These are phyloP conservation scores for Loxodonta africana DNA, from an alignment of 2,113 vertebrate species.

Conservation along the genomic window DNA sequence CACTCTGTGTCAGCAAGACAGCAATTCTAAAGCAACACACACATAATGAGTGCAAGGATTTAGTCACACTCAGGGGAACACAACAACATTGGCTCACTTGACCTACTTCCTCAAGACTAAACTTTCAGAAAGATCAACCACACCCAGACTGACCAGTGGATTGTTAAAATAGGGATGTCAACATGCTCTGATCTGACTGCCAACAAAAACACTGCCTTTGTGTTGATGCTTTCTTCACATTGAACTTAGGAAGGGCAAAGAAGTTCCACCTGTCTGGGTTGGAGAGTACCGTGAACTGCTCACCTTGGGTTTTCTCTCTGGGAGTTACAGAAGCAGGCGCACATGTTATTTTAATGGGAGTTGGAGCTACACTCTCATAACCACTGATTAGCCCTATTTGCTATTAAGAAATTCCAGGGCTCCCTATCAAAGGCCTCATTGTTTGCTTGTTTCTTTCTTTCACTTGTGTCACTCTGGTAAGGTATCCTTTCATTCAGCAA, in stretches of 20 bases:
- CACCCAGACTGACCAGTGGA: slow-evolving; percentile 75
- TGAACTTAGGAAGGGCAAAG: slow-evolving; percentile 66
- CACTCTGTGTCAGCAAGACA: slow-evolving; percentile 59
- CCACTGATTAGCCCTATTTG: background rate
- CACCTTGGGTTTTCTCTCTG: slow-evolving; percentile 8
- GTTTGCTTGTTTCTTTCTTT: slow-evolving; percentile 25
- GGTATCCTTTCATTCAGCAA: slow-evolving; percentile 70
- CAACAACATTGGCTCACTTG: slow-evolving; percentile 40
- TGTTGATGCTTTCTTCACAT: slow-evolving; percentile 59
- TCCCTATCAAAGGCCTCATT: slow-evolving; percentile 63
- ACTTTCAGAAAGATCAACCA: slow-evolving; percentile 71
- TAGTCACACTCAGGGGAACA: slow-evolving; percentile 48
- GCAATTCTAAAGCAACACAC: background rate
- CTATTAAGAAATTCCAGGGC: slow-evolving; percentile 19
- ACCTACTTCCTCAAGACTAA: slow-evolving; percentile 77
- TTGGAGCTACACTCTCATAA: slow-evolving; percentile 25
- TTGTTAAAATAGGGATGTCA: slow-evolving; percentile 73
- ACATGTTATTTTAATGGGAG: slow-evolving; percentile 49
- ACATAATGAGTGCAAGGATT: background rate
- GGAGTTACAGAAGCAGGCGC: slow-evolving; percentile 26
- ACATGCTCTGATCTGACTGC: slow-evolving; percentile 70
- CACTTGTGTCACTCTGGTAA: slow-evolving; percentile 5
- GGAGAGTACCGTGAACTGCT: background rate
- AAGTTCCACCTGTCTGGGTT: slow-evolving; percentile 70
- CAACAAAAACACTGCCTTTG: slow-evolving; percentile 76